phyloP scores from a whole-genome alignment of 2,797 vertebrate species.

The Gorsachius magnificus region DNA sequence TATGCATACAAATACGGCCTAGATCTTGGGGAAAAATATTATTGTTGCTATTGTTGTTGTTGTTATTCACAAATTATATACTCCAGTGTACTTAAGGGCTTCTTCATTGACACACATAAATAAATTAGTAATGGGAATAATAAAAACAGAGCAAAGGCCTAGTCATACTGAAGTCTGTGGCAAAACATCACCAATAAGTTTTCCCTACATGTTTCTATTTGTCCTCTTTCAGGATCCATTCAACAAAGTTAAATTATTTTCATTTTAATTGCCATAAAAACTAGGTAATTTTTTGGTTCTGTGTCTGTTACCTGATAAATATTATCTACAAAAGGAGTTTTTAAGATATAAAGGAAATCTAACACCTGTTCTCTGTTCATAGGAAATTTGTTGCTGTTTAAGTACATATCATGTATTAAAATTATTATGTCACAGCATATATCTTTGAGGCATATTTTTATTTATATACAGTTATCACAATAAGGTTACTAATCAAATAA shows the following conservation, averaged over 20 bases:
- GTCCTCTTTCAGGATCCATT: not conserved
- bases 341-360: not conserved
- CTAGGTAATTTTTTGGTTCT: not conserved
- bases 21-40: not conserved
- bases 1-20: not conserved
- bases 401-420: not conserved
- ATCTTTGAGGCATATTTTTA: not conserved
- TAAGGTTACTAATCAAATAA: not conserved
- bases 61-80: not conserved
- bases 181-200: not conserved
- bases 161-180: not conserved
- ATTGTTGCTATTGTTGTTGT: not conserved
- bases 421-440: not conserved
- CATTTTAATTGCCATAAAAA: not conserved
- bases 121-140: not conserved
- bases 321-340: not conserved
- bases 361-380: not conserved
- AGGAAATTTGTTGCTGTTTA: not conserved
- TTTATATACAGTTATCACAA: not conserved
- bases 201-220: not conserved
- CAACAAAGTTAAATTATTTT: not conserved
- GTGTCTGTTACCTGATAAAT: not conserved
- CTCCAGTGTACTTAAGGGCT: not conserved
- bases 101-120: not conserved
- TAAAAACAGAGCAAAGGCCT: not conserved